Percentiles rank a stretch among this genome's conserved stretches.
Evolutionary conservation across 2,888 invertebrate species (phyloP).

Genomic region (Gari tellinella): DNA sequence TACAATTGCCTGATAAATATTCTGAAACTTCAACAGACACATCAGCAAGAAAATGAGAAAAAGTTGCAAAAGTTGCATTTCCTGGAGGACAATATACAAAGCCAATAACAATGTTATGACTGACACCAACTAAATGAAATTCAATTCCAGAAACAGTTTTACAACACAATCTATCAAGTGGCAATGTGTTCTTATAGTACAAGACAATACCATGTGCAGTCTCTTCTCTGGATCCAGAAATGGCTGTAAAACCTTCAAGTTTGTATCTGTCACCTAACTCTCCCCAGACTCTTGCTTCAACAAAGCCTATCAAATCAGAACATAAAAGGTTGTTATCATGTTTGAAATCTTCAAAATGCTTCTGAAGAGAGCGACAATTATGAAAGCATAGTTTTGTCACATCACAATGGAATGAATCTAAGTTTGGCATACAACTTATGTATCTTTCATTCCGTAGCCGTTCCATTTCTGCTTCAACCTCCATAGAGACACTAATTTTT

Average conservation of each 20-base stretch:
- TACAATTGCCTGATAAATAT: neutral
- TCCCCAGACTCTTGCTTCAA: slow-evolving; percentile 35
- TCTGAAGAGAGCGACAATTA: slow-evolving; percentile 39
- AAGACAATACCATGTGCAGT: slow-evolving; percentile 31
- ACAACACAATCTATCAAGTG: neutral
- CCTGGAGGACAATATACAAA: slow-evolving; percentile 21
- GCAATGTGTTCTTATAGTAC: slow-evolving; percentile 7
- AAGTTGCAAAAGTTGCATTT: neutral
- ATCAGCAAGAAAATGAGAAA: too few relatives aligned
- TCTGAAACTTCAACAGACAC: too few relatives aligned
- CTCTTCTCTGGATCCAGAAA: slow-evolving; percentile 7
- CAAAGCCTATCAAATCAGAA: slow-evolving; percentile 38
- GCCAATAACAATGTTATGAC: neutral
- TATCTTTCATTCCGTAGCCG: too few relatives aligned
- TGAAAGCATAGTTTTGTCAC: slow-evolving; percentile 43
- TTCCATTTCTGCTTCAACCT: too few relatives aligned
- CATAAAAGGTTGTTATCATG: slow-evolving; percentile 15
- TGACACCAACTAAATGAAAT: neutral
- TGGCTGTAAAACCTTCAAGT: slow-evolving; percentile 26
- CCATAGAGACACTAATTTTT: too few relatives aligned
- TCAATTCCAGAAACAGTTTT: slow-evolving; percentile 15
- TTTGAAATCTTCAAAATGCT: slow-evolving; percentile 33
- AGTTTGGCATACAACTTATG: too few relatives aligned
- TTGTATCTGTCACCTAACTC: neutral
- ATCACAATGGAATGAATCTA: too few relatives aligned